Evolutionary conservation across 2,888 invertebrate genomes (phyloP).

Genomic region (Ellobium chinense): DNA sequence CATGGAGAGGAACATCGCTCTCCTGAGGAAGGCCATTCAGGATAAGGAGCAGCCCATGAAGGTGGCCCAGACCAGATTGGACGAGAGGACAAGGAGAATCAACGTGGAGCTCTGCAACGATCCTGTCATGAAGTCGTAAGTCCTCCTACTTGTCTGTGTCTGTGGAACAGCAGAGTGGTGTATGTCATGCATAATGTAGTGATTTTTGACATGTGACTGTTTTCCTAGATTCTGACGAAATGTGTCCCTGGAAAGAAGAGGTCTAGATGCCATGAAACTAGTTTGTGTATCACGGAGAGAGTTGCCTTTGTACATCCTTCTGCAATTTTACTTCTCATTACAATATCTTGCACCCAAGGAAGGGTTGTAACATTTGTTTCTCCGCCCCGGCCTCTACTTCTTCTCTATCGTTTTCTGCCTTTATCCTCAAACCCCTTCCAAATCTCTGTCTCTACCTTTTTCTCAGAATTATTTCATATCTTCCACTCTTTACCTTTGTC

Average conservation of each 20-base stretch:
- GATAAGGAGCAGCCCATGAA: constrained; percentile 85
- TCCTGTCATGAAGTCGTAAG: constrained; percentile 88
- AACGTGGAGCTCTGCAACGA: constrained; percentile 95
- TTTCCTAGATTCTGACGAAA: too few species aligned
- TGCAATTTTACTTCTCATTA: too few species aligned
- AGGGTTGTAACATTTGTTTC: too few species aligned
- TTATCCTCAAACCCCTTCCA: neutral
- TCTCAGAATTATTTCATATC: constrained; percentile 12
- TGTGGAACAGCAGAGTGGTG: too few species aligned
- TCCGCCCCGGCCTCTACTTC: too few species aligned
- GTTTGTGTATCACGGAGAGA: too few species aligned
- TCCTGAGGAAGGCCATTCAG: constrained; percentile 92
- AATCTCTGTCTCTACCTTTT: constrained; percentile 20
- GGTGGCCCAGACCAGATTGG: constrained; percentile 88
- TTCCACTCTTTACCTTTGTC: neutral
- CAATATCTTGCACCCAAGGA: too few species aligned
- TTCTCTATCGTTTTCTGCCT: neutral
- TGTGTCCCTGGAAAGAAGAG: too few species aligned
- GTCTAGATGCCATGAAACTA: too few species aligned
- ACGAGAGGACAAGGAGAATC: constrained; percentile 92
- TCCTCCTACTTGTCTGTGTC: constrained; percentile 17
- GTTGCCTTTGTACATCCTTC: too few species aligned
- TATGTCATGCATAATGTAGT: too few species aligned
- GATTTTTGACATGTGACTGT: too few species aligned
- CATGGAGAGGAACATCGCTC: constrained; percentile 92